Conservation (phyloP, 2,113 vertebrate genomes). For the Oenanthe oenanthe region DNA sequence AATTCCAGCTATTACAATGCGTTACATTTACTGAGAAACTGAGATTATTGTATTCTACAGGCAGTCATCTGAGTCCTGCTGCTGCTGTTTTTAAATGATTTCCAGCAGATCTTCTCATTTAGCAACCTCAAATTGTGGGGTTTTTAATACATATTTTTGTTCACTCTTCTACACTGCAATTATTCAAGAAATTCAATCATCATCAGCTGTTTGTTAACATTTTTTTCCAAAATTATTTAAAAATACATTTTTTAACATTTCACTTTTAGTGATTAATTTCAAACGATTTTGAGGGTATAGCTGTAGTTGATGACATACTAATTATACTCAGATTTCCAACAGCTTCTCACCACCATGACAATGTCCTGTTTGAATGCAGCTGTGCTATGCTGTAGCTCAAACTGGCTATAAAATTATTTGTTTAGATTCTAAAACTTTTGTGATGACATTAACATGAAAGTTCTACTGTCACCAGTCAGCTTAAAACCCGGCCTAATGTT, state of each 20-base stretch:
- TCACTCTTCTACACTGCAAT: slow-evolving; percentile 1
- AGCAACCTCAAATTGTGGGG: background rate
- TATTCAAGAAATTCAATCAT: background rate
- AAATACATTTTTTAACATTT: background rate
- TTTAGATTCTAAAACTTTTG: slow-evolving; percentile 42
- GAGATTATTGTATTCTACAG: slow-evolving; percentile 29
- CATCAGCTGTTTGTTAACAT: background rate
- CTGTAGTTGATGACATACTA: background rate
- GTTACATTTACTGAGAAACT: slow-evolving; percentile 18
- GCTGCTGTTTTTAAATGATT: background rate
- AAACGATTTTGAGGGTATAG: background rate
- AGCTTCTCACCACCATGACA: background rate
- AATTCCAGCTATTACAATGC: slow-evolving; percentile 26
- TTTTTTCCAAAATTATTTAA: background rate
- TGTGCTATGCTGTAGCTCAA: background rate
- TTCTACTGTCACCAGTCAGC: background rate
- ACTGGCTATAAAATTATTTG: slow-evolving; percentile 42
- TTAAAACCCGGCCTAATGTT: background rate
- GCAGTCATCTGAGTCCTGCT: background rate
- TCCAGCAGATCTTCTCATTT: background rate
- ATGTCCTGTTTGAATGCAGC: background rate
- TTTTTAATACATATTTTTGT: background rate
- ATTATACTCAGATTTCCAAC: slow-evolving; percentile 20
- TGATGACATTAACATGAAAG: background rate
- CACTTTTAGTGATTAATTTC: background rate